Percentiles rank a stretch among this genome's conserved stretches.
Evolutionary conservation across 2,888 invertebrate species (phyloP).

Genomic region (Harmothoe impar): DNA sequence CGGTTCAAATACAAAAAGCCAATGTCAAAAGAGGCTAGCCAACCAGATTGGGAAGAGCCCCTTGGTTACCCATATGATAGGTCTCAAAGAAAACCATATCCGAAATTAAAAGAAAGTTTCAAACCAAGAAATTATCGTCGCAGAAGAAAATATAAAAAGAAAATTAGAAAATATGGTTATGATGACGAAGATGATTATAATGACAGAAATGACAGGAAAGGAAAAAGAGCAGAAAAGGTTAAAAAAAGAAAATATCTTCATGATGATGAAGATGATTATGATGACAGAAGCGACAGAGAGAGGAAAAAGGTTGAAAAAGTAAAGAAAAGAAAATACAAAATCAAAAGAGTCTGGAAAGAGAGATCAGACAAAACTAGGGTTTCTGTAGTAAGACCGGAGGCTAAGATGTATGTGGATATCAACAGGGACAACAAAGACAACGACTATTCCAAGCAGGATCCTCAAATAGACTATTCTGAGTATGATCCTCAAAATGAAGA

Average conservation of each 20-base stretch:
- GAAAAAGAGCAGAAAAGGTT: not conserved
- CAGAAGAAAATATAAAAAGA: not conserved
- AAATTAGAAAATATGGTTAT: not conserved
- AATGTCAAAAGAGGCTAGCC: slow-evolving; percentile 1
- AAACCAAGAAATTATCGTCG: not conserved
- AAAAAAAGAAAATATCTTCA: not conserved
- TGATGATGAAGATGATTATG: no score
- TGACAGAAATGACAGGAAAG: no score
- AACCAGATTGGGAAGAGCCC: slow-evolving; percentile 24
- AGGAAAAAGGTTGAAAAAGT: not conserved
- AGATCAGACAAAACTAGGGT: slow-evolving; percentile 29
- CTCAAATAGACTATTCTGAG: not conserved
- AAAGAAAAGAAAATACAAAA: slow-evolving; percentile 1
- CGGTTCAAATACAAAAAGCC: slow-evolving; percentile 22
- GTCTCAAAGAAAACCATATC: not conserved
- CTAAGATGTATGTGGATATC: slow-evolving; percentile 32
- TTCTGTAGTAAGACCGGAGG: slow-evolving; percentile 18
- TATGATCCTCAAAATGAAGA: not conserved
- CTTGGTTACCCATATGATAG: not conserved
- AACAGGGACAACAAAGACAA: not conserved
- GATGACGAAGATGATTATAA: no score
- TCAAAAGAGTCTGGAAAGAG: not conserved
- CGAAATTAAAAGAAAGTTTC: not conserved
- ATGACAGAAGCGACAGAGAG: not conserved
- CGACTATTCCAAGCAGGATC: not conserved